Base-by-base conservation (phyloP, 2,113 vertebrate genomes). In the Eublepharis macularius region DNA sequence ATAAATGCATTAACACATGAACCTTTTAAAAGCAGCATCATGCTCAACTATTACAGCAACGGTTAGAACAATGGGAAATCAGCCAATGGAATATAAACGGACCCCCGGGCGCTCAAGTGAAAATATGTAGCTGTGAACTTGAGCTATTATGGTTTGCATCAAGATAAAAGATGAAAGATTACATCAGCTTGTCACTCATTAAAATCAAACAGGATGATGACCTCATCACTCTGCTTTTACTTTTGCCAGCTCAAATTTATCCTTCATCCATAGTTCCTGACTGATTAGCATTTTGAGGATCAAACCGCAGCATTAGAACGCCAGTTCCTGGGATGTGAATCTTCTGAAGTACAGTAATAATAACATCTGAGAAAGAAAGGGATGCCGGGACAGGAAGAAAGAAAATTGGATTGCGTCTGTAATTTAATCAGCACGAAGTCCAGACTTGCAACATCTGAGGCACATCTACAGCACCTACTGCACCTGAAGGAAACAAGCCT, bases 131-230 rank as follows among this genome's bases (percentile, higher is more conserved):
- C 21, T 89, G 79, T 87, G 47, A 85, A 68, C 41, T 63, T 70
- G 85, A 90, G 65, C 41, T 83, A 41, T 68, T 49, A 78, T 81
- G 47, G 16, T 84, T 93, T 88, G 24, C 47, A 32, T 0, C 63
- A 79, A 79, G 41, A 82, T 65, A 93, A 91, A 89, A 29, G 13
- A 47, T 60, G 54, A 91, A 91, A 80, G 39, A 81, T 88, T 70
- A 47, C 11, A 0, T 89, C 80, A 88, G 6, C 12, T 89, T 51
- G 26, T 80, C 77, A 84, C 45, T 83, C 81, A 70, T 63, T 89
- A 80, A 80, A 13, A 80, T 41, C 36, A 83, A 83, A 77, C n/a
- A 79, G 66, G 74, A 83, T 83, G 75, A 39, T 90, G 88, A 90
- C 65, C n/a, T 93, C 87, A 72, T 19, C 24, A 76, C 80, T 81